Evolutionary conservation across 2,113 vertebrate species (phyloP).

Genomic region (Edolisoma coerulescens): DNA sequence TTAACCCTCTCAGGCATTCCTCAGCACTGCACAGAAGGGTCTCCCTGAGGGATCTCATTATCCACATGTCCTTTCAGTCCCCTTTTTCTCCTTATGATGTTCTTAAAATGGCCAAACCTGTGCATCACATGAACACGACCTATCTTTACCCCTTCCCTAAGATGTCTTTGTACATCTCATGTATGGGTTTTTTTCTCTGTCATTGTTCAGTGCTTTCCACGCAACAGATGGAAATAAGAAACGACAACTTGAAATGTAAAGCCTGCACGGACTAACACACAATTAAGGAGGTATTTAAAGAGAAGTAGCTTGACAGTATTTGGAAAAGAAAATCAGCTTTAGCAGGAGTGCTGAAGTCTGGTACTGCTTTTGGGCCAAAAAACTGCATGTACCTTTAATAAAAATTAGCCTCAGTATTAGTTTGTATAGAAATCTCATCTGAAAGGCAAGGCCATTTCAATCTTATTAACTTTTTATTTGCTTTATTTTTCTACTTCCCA

Average conservation of each 20-base stretch:
- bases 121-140: neutral
- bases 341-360: neutral
- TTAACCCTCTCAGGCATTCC: neutral
- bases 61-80: neutral
- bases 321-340: neutral
- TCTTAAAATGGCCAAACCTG: neutral
- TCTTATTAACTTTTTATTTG: conserved; percentile 54
- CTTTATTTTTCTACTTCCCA: conserved; percentile 28
- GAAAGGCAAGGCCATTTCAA: neutral
- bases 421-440: neutral
- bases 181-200: neutral
- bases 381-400: neutral
- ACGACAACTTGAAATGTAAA: conserved; percentile 49
- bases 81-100: neutral
- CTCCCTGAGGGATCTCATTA: neutral
- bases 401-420: conserved; percentile 7
- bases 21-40: neutral
- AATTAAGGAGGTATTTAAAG: conserved; percentile 49
- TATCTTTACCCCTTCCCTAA: neutral
- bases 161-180: neutral
- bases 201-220: neutral
- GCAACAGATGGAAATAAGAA: conserved; percentile 49
- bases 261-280: neutral
- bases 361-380: neutral
- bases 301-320: conserved; percentile 12